Evolutionary conservation across 2,113 vertebrate species (phyloP).

Genomic region (Sceloporus tristichus): DNA sequence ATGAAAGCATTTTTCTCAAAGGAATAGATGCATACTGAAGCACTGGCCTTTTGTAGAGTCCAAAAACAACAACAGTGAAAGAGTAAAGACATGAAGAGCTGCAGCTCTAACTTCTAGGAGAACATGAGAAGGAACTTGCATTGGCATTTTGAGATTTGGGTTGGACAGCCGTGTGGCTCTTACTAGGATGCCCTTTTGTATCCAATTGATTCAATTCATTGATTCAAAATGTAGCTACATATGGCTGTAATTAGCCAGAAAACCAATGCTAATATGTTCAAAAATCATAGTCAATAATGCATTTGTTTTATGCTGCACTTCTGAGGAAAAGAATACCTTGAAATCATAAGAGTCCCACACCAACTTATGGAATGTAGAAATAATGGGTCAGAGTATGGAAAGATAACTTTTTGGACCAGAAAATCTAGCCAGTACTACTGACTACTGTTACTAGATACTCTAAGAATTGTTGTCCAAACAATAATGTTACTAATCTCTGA

Average conservation of each 20-base stretch:
- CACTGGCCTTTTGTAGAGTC: background rate
- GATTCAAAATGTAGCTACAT: background rate
- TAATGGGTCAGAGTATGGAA: background rate
- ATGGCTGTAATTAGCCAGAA: background rate
- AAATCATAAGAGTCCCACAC: background rate
- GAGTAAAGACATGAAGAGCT: background rate
- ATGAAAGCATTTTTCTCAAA: conserved; percentile 5
- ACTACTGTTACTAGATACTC: too few species aligned
- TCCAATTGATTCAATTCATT: background rate
- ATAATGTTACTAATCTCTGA: too few species aligned
- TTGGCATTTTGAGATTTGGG: background rate
- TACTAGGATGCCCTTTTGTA: background rate
- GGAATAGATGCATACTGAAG: background rate
- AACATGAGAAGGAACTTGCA: background rate
- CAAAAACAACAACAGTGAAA: conserved; percentile 2
- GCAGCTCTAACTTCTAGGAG: background rate
- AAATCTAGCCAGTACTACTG: too few species aligned
- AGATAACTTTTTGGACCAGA: too few species aligned
- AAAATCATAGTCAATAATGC: background rate
- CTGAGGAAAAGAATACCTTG: background rate
- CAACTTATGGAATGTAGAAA: background rate
- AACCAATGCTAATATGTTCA: background rate
- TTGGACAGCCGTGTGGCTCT: background rate
- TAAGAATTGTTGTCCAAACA: too few species aligned
- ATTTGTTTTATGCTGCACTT: background rate